phyloP scores from a whole-genome alignment of 2,113 vertebrate species.

The Triplophysa rosa region DNA sequence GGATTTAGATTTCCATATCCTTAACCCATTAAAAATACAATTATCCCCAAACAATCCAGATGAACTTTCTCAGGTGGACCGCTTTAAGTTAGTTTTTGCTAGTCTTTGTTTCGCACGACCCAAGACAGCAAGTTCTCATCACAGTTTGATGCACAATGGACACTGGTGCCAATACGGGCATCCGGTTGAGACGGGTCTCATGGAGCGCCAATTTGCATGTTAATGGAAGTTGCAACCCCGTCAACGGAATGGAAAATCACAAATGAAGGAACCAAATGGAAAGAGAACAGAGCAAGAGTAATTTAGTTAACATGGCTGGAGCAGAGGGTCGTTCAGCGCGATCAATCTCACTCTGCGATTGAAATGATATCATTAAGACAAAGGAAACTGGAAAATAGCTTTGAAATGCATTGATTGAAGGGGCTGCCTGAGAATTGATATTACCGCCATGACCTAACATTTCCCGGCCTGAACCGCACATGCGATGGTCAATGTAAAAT shows the following conservation, averaged over 20 bases:
- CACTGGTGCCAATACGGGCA: constrained; percentile 48
- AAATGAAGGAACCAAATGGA: constrained; percentile 50
- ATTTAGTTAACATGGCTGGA: constrained; percentile 50
- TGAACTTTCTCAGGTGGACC: not conserved
- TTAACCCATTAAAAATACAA: not conserved
- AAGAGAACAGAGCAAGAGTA: constrained; percentile 35
- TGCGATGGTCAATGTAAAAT: not conserved
- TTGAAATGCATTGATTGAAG: constrained; percentile 44
- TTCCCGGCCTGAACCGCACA: not conserved
- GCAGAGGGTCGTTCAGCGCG: constrained; percentile 41
- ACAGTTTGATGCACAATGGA: constrained; percentile 11
- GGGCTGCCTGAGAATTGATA: constrained; percentile 11
- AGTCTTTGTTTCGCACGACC: constrained; percentile 46
- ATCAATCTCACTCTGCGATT: constrained; percentile 49
- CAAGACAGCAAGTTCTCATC: constrained; percentile 26
- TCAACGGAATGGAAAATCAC: constrained; percentile 60
- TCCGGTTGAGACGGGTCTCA: constrained; percentile 61
- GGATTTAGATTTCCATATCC: not conserved
- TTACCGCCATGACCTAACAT: constrained; percentile 26
- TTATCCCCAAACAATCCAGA: not conserved
- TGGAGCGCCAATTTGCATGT: constrained; percentile 55
- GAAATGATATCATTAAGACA: constrained; percentile 47
- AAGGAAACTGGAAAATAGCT: constrained; percentile 36
- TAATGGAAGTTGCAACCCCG: constrained; percentile 67
- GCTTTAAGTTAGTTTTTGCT: constrained; percentile 42